Evolutionary conservation across 2,113 vertebrate species (phyloP).

Genomic region (Girardinichthys multiradiatus): DNA sequence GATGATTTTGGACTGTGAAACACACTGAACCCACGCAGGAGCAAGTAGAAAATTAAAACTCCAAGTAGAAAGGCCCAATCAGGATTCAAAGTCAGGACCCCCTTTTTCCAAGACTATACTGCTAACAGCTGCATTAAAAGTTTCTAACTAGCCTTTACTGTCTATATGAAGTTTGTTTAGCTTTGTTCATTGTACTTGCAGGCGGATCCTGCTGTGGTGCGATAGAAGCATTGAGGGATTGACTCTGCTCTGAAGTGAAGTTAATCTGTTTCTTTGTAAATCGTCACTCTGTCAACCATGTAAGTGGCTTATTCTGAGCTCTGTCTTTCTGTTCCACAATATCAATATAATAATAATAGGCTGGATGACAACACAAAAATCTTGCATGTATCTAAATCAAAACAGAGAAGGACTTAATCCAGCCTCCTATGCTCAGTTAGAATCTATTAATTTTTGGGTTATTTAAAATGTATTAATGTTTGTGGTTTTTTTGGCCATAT

Average conservation of each 20-base stretch:
- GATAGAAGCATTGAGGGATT: conserved; percentile 47
- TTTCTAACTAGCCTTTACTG: not conserved
- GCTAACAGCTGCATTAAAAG: no score
- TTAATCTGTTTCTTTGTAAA: conserved; percentile 49
- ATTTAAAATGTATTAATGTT: no score
- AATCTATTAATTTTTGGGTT: no score
- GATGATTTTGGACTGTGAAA: no score
- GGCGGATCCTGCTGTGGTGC: conserved; percentile 45
- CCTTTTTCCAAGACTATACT: not conserved
- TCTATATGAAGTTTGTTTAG: not conserved
- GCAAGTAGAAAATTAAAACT: not conserved
- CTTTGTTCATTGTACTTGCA: conserved; percentile 28
- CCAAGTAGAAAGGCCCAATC: not conserved
- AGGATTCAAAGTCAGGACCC: not conserved
- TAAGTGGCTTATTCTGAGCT: conserved; percentile 28
- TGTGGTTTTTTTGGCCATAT: no score
- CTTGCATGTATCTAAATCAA: no score
- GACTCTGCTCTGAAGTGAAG: conserved; percentile 44
- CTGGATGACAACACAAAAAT: no score
- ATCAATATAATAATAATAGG: no score
- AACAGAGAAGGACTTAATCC: no score
- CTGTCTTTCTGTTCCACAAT: not conserved
- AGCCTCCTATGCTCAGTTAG: no score
- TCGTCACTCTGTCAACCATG: conserved; percentile 36
- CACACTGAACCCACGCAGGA: not conserved